Conservation (phyloP, 2,113 vertebrate species). For the Vidua chalybeata region DNA sequence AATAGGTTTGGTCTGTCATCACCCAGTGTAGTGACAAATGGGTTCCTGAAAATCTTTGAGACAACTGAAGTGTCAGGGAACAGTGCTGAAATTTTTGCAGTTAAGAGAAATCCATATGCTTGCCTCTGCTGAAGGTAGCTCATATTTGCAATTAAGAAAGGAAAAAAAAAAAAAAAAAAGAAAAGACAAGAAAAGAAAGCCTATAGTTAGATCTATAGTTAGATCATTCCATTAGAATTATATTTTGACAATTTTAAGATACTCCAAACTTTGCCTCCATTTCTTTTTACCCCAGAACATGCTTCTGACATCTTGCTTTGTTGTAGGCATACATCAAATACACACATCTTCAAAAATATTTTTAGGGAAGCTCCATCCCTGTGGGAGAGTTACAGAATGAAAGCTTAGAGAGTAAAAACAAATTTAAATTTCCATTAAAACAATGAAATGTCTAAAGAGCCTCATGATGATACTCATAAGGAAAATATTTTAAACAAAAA, state of each 20-base stretch:
- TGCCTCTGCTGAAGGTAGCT: not conserved
- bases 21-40: constrained; percentile 33
- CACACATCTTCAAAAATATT: not conserved
- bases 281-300: not conserved
- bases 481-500: not conserved
- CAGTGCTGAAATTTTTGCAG: not conserved
- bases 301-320: not conserved
- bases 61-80: not conserved
- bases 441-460: not conserved
- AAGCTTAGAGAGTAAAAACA: not conserved
- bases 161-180: not conserved
- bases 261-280: not conserved
- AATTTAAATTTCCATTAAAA: not conserved
- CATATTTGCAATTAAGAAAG: not conserved
- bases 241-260: not conserved
- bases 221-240: not conserved
- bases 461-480: not conserved
- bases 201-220: not conserved
- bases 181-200: not conserved
- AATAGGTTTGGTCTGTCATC: constrained; percentile 33
- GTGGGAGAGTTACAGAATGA: not conserved
- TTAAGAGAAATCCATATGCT: not conserved
- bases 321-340: not conserved
- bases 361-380: not conserved
- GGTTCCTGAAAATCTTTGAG: constrained; percentile 22